Evolutionary conservation across 2,888 invertebrate species (phyloP).

Genomic region (Agrochola lota): DNA sequence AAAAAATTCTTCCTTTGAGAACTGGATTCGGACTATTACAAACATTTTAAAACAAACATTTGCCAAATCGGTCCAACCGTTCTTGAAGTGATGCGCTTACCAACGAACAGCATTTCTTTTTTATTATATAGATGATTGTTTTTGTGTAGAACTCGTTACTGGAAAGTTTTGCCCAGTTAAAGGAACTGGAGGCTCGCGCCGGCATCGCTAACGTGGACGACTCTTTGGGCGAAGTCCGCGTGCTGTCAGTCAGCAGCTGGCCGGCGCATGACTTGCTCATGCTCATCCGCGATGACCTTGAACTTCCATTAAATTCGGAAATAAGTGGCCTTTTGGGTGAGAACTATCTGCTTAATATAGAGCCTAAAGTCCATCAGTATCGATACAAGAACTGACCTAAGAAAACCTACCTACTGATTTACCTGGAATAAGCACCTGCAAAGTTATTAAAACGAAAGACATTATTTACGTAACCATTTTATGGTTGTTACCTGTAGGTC

Average conservation of each 20-base stretch:
- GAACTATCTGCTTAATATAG: neutral
- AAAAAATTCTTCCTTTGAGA: neutral
- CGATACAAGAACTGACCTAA: neutral
- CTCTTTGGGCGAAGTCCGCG: constrained; percentile 78
- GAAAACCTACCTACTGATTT: neutral
- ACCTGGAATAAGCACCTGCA: neutral
- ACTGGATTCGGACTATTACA: neutral
- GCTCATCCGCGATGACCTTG: constrained; percentile 77
- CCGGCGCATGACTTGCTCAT: constrained; percentile 83
- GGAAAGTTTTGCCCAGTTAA: constrained; percentile 80
- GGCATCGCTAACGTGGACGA: constrained; percentile 75
- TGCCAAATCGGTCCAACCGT: neutral
- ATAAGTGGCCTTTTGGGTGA: constrained; percentile 80
- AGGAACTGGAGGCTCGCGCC: constrained; percentile 79
- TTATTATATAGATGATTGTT: constrained; percentile 6
- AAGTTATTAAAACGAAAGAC: constrained; percentile 7
- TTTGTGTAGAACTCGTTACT: constrained; percentile 78
- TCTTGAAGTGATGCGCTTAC: neutral
- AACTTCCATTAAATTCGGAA: constrained; percentile 72
- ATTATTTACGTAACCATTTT: neutral
- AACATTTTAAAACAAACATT: neutral
- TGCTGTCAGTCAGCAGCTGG: constrained; percentile 84
- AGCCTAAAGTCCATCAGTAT: too few species aligned
- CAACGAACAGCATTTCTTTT: neutral
- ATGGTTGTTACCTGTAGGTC: constrained; percentile 34